Conservation (phyloP, 2,888 invertebrate genomes). For the Cryptophagus acutangulus region DNA sequence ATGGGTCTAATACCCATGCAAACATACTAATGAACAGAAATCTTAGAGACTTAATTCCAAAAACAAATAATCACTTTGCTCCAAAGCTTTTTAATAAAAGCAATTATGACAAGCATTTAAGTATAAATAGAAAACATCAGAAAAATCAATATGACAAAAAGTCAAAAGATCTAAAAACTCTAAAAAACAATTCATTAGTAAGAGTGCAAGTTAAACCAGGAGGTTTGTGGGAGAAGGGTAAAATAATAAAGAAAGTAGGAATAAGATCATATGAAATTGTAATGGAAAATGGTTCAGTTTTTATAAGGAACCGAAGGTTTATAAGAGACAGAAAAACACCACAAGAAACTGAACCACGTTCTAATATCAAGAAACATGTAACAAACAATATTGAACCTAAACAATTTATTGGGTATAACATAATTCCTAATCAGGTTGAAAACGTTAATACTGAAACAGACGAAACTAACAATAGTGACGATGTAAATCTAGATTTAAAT, state of each 20-base stretch:
- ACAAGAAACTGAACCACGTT: no score
- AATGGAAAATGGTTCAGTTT: no score
- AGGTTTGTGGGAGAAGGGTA: conserved; percentile 8
- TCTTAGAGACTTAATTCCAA: conserved; percentile 16
- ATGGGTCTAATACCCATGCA: conserved; percentile 22
- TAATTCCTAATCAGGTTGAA: no score
- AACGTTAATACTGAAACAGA: no score
- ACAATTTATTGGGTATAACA: no score
- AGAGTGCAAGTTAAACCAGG: conserved; percentile 5
- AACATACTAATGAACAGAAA: conserved; percentile 25
- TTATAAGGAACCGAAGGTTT: no score
- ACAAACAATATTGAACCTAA: no score
- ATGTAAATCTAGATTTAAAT: no score
- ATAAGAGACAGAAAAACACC: no score
- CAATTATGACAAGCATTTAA: conserved; percentile 6
- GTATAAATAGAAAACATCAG: not conserved
- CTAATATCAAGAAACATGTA: no score
- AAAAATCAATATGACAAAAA: conserved; percentile 4
- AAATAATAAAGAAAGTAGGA: conserved; percentile 9
- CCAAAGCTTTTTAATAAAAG: conserved; percentile 5
- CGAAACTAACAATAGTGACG: no score
- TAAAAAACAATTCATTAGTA: conserved; percentile 1
- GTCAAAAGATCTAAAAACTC: not conserved
- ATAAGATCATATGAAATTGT: no score
- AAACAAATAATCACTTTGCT: conserved; percentile 8